Evolutionary conservation across 2,113 vertebrate species (phyloP), one percentile per base, ranked within the genome.

Genomic region (Triplophysa rosa): DNA sequence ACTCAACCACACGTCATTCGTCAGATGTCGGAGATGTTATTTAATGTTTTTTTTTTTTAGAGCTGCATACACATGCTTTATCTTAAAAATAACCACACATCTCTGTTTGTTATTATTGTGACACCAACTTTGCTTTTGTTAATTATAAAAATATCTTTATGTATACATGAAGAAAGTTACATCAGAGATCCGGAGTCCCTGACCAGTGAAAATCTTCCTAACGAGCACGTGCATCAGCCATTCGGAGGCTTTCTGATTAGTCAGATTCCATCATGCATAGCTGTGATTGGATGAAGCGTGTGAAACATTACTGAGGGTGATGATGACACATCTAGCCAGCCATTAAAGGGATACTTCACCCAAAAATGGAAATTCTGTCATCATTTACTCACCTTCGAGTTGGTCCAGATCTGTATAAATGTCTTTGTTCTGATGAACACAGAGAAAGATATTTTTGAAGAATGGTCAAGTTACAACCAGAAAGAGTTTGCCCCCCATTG

Each of bases 221-320:
- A 17, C 49, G 16, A 16, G 49, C 16, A 17, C 16, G 14, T 16
- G 16, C 49, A 17, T 52, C 49, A 52, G 2, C 49, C 49, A 17
- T 4, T 52, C 49, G 26, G 16, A 19, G 19, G 23, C 47, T 23
- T 24, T 52, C 47, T 66, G 19, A 64, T 33, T 63, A 24, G 29
- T 40, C 49, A 33, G 26, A 79, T 54, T 79, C 12, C 2, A 16
- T 64, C 5, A 80, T 64, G 24, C 40, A 79, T 64, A 62, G 7
- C 52, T 62, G 56, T 64, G 58, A 79, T 33, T 73, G 47, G 78
- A 29, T 17, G 21, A 11, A 16, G 7, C 2, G 13, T 59, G 56
- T 24, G 19, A 73, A 29, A 61, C 1, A 6, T 72, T 10, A 73
- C 54, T 42, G 37, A 21, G n/a, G 8, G 54, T 5, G 33, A 33